Conservation (phyloP, 2,113 vertebrate genomes). For the Holacanthus passer region DNA sequence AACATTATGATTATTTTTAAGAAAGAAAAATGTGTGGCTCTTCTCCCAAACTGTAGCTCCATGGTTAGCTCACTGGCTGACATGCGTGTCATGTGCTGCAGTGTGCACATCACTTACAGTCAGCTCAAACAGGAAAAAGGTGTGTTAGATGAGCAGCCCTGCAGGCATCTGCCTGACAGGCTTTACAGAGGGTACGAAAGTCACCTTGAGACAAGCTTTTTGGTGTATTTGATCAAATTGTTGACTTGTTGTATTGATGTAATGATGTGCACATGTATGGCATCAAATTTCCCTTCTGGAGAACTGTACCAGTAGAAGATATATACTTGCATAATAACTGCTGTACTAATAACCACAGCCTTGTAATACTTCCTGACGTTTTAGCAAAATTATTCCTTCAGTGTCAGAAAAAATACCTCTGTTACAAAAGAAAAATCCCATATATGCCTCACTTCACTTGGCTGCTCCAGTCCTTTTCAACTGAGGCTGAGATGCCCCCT, state of each 20-base stretch:
- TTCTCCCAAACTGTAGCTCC: neutral
- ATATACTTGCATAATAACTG: neutral
- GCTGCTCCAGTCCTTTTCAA: constrained; percentile 3
- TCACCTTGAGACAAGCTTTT: neutral
- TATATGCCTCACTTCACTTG: neutral
- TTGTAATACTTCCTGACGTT: neutral
- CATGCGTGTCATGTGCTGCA: neutral
- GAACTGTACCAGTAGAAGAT: neutral
- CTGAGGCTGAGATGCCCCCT: constrained; percentile 8
- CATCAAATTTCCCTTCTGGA: neutral
- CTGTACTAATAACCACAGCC: neutral
- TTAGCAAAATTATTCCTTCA: neutral
- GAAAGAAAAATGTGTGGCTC: neutral
- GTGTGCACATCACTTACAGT: neutral
- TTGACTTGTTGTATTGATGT: neutral
- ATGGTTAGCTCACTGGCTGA: neutral
- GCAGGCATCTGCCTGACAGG: constrained; percentile 11
- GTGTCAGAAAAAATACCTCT: neutral
- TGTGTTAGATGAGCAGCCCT: neutral
- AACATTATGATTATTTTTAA: neutral
- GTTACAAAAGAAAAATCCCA: neutral
- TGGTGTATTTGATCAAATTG: neutral
- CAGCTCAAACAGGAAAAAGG: neutral
- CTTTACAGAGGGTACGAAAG: constrained; percentile 12
- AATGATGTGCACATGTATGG: neutral